Percentiles rank a stretch among this genome's conserved stretches.
Evolutionary conservation across 2,113 vertebrate genomes (phyloP).

Genomic region (Polyodon spathula): DNA sequence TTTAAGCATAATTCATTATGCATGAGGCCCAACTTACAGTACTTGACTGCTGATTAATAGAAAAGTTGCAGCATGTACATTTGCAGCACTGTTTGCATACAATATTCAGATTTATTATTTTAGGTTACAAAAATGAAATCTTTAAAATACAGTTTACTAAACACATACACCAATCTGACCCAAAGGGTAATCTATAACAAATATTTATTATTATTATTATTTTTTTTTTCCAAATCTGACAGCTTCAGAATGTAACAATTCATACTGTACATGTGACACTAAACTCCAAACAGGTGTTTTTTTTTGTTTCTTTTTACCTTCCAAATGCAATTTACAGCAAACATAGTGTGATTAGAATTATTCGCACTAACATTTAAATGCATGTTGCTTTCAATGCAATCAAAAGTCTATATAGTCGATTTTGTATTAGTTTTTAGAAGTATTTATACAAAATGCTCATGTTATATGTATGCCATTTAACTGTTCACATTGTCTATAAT

Average conservation of each 20-base stretch:
- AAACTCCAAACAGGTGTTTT: too few species aligned
- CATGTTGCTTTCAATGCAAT: too few species aligned
- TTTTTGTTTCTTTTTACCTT: too few species aligned
- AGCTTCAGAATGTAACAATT: conserved; percentile 66
- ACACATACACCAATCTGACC: conserved; percentile 65
- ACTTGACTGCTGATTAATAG: conserved; percentile 85
- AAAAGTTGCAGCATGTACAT: conserved; percentile 76
- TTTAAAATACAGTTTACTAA: conserved; percentile 71
- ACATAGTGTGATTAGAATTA: conserved; percentile 20
- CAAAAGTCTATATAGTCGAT: too few species aligned
- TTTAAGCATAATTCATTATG: conserved; percentile 84
- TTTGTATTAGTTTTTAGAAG: too few species aligned
- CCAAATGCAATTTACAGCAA: conserved; percentile 14
- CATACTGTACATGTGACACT: conserved; percentile 62
- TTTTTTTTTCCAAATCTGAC: conserved; percentile 73
- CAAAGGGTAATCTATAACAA: conserved; percentile 66
- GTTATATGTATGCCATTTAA: too few species aligned
- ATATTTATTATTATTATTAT: too few species aligned
- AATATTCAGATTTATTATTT: conserved; percentile 75
- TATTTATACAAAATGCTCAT: too few species aligned
- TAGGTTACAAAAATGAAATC: conserved; percentile 74
- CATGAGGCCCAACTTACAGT: conserved; percentile 77
- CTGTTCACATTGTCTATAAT: too few species aligned
- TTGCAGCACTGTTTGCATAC: conserved; percentile 71
- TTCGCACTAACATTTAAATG: too few species aligned